Conservation (phyloP, 2,797 vertebrate genomes). For the Ammospiza maritima region DNA sequence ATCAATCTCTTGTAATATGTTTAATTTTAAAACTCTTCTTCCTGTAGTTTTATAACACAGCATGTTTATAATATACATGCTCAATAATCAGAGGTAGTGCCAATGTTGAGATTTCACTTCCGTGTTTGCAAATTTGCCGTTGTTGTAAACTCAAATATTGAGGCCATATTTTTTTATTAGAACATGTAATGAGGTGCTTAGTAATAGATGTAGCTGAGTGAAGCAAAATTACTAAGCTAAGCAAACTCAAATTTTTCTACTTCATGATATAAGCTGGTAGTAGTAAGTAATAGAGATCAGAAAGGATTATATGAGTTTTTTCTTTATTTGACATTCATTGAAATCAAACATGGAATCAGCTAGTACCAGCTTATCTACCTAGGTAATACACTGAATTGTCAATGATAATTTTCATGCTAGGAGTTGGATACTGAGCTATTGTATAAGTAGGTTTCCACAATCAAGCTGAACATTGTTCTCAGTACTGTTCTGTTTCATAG, state of each 20-base stretch:
- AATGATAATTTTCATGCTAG: not conserved
- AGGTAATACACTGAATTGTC: not conserved
- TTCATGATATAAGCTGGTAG: not conserved
- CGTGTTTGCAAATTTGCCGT: not conserved
- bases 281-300: not conserved
- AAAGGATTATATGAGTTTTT: not conserved
- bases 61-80: not conserved
- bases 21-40: not conserved
- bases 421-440: not conserved
- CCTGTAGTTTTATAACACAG: not conserved
- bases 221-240: not conserved
- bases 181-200: not conserved
- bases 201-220: not conserved
- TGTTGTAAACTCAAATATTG: not conserved
- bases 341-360: not conserved
- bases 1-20: not conserved
- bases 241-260: not conserved
- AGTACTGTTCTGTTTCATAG: not conserved
- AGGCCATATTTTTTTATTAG: not conserved
- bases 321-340: not conserved
- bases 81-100: not conserved
- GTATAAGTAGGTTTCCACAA: not conserved
- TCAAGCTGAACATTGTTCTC: not conserved
- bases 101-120: not conserved
- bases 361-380: not conserved